A percentile compares a stretch with the other conserved stretches of the same genome.
These are phyloP conservation scores for zebrafish (Danio rerio) DNA, from an alignment of 2,113 vertebrate genomes.

Conservation along the genomic window GRCz12tu NC_133179.1:15057001-15057500, in stretches of 20 bases:
- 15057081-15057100: background rate
- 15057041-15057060: background rate
- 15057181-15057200: background rate
- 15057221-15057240: background rate
- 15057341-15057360: background rate
- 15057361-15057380: too few relatives aligned
- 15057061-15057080: background rate
- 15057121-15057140: background rate
- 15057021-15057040: background rate
- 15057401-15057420: too few relatives aligned
- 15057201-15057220: constrained; percentile 9
- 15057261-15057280: background rate
- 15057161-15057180: background rate
- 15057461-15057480: too few relatives aligned
- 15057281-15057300: background rate
- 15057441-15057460: too few relatives aligned
- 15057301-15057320: background rate
- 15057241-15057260: background rate
- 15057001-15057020: constrained; percentile 80
- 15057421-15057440: too few relatives aligned
- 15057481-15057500: too few relatives aligned
- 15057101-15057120: background rate
- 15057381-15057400: too few relatives aligned
- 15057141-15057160: background rate
- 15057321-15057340: too few relatives aligned